Evolutionary conservation across 1,140 invertebrate species (phyloP), one percentile per base, ranked within the genome.

Genomic region (Ips nitidus): DNA sequence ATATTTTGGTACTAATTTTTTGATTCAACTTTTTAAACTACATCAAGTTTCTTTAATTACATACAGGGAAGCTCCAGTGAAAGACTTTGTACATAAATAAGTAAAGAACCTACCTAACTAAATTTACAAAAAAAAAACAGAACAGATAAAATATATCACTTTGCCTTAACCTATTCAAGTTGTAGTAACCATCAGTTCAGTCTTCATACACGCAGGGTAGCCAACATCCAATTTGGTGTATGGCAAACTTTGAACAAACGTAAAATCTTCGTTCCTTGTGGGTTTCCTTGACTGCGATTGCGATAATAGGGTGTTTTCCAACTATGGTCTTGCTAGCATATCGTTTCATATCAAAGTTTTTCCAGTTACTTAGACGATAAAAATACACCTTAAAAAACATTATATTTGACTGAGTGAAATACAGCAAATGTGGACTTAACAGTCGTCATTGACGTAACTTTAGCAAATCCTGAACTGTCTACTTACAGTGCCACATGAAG

Each of bases 401-500:
- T 38, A 37, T n/a, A 62, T 55, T 55, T 2, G 22, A 22, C 22
- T 22, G 22, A 22, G 22, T 22, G 22, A 22, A 22, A 22, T 22
- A 22, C 22, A 22, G 22, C 22, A 22, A 22, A 22, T 22, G 6
- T 63, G 39, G 36, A 38, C 2, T 52, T n/a, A n/a, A n/a, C n/a
- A n/a, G n/a, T n/a, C n/a, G n/a, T n/a, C n/a, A n/a, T n/a, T n/a
- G n/a, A n/a, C n/a, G n/a, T n/a, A n/a, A n/a, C n/a, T n/a, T n/a
- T n/a, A n/a, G n/a, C n/a, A n/a, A n/a, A n/a, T n/a, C n/a, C n/a
- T 3, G 3, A 50, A 38, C 38, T 52, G 41, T 41, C 61, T 60
- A 76, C 76, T 75, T 75, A 79, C 78, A 64, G 65, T 70, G 57
- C 79, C 79, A 56, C 59, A 73, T 61, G 75, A 74, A 50, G 75